Percentiles rank a stretch among this genome's conserved stretches.
phyloP scores from a whole-genome alignment of 2,113 vertebrate genomes.

The Accipiter virgatus region DNA sequence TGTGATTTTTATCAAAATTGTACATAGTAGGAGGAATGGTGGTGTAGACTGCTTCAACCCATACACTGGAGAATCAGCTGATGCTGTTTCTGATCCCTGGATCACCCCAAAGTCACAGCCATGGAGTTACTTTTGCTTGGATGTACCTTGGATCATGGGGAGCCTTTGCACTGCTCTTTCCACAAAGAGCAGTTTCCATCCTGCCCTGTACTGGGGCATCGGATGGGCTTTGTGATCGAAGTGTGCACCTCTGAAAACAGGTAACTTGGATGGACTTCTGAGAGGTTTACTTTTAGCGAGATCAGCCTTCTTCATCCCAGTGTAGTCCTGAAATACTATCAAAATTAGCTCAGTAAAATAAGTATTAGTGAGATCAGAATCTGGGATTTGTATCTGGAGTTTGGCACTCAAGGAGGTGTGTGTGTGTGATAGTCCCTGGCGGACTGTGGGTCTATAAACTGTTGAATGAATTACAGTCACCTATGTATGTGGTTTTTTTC shows the following conservation, averaged over 20 bases:
- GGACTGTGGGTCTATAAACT: background rate
- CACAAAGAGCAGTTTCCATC: background rate
- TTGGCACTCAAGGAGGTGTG: background rate
- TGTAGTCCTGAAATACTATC: background rate
- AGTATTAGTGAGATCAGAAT: background rate
- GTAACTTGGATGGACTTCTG: background rate
- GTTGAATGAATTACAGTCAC: background rate
- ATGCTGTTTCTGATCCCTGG: background rate
- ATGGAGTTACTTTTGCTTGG: background rate
- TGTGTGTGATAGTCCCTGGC: background rate
- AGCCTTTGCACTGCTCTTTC: background rate
- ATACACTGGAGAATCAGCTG: background rate
- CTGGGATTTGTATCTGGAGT: background rate
- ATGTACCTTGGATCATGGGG: background rate
- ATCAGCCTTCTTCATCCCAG: background rate
- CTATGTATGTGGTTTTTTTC: background rate
- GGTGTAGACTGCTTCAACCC: background rate
- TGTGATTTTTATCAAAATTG: background rate
- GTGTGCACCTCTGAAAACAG: background rate
- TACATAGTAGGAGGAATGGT: background rate
- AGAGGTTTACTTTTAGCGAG: background rate
- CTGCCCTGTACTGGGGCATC: background rate
- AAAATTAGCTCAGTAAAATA: background rate
- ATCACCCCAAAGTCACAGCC: background rate
- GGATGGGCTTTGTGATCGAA: background rate